Evolutionary conservation across 2,888 invertebrate genomes (phyloP).

Genomic region (Drosophila gaucha): DNA sequence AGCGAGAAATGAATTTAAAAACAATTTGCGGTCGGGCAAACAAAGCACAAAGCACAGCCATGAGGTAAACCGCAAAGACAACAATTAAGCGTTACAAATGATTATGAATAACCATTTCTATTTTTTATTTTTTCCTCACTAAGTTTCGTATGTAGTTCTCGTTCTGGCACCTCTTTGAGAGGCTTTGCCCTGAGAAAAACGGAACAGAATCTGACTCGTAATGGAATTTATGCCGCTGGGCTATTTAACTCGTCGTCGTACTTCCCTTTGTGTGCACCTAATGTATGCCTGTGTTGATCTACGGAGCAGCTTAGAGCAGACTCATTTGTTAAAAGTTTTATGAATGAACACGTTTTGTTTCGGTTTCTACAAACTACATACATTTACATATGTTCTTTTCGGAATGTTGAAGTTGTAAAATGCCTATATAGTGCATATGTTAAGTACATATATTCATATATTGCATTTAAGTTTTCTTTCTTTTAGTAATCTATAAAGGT

Average conservation of each 20-base stretch:
- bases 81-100: conserved; percentile 80
- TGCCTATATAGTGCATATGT: too few species aligned
- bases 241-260: conserved; percentile 24
- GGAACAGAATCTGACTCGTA: conserved; percentile 46
- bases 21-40: conserved; percentile 74
- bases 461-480: background rate
- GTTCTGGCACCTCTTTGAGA: conserved; percentile 15
- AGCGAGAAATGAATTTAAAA: conserved; percentile 77
- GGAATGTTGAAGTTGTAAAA: background rate
- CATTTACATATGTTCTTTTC: background rate
- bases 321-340: conserved; percentile 43
- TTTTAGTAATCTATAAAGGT: background rate
- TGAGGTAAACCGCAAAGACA: conserved; percentile 76
- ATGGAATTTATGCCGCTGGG: conserved; percentile 61
- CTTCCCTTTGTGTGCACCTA: conserved; percentile 40
- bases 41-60: conserved; percentile 61
- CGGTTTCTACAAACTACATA: background rate
- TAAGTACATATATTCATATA: background rate
- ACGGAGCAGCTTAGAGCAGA: conserved; percentile 11
- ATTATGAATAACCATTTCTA: conserved; percentile 74
- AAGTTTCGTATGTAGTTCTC: conserved; percentile 18
- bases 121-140: background rate
- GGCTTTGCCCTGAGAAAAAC: conserved; percentile 55
- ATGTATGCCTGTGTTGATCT: conserved; percentile 27
- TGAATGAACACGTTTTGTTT: conserved; percentile 41